Evolutionary conservation across 1,140 invertebrate species (phyloP).

Genomic region (Dinoponera quadriceps): DNA sequence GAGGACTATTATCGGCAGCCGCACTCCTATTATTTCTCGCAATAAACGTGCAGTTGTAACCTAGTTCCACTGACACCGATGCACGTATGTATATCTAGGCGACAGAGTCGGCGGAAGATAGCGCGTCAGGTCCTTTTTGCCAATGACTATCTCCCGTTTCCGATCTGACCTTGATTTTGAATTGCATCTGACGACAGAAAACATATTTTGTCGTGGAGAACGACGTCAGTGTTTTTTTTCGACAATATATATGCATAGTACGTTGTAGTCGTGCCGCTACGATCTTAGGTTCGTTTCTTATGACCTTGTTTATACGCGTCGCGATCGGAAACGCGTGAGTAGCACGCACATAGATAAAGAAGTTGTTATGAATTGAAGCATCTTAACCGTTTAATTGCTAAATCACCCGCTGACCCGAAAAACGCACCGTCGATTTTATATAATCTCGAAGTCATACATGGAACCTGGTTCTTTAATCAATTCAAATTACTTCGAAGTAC

Average conservation of each 20-base stretch:
- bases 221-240: too few relatives aligned
- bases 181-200: background rate
- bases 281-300: background rate
- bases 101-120: conserved; percentile 22
- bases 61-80: conserved; percentile 49
- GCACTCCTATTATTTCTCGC: background rate
- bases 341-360: background rate
- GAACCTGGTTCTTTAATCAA: too few relatives aligned
- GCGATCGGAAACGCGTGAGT: conserved; percentile 18
- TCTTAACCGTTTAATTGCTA: background rate
- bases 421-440: too few relatives aligned
- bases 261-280: too few relatives aligned
- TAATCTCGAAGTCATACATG: too few relatives aligned
- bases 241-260: too few relatives aligned
- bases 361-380: background rate
- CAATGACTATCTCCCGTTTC: background rate
- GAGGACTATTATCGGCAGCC: background rate
- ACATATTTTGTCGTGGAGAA: conserved; percentile 24
- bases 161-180: conserved; percentile 35
- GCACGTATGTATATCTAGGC: conserved; percentile 18
- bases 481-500: too few relatives aligned
- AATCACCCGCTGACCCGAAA: too few relatives aligned
- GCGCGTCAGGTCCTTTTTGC: background rate
- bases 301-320: background rate
- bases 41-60: conserved; percentile 37